These are phyloP conservation scores for Bergia sp. DNA, from an alignment of 92 coral and sea anemone genomes.

Conservation along the genomic window DNA sequence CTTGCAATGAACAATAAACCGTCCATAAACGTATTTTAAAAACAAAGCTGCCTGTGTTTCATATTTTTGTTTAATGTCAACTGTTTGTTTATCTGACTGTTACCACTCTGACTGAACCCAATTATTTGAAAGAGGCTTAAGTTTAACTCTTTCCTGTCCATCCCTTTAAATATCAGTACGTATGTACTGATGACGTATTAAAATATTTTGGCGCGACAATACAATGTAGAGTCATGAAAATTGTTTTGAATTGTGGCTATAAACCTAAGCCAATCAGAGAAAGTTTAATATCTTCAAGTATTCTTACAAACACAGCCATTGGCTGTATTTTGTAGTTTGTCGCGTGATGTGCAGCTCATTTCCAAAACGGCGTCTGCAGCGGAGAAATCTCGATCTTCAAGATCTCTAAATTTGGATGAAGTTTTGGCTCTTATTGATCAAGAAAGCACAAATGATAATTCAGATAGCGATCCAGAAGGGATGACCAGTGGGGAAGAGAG, in stretches of 20 bases:
- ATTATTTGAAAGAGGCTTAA: too few relatives aligned
- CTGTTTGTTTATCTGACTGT: too few relatives aligned
- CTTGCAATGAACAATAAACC: too few relatives aligned
- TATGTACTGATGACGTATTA: slow-evolving; percentile 13
- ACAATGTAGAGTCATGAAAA: background rate
- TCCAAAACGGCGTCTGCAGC: slow-evolving; percentile 22
- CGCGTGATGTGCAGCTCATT: background rate
- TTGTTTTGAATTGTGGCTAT: background rate
- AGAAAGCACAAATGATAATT: slow-evolving; percentile 26
- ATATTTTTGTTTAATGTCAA: too few relatives aligned
- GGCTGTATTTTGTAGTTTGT: slow-evolving; percentile 17
- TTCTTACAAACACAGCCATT: slow-evolving; percentile 16
- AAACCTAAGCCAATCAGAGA: slow-evolving; percentile 13
- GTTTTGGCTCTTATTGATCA: slow-evolving; percentile 32
- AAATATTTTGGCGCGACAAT: background rate
- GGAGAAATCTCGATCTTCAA: slow-evolving; percentile 41
- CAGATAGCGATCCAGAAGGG: slow-evolving; percentile 62
- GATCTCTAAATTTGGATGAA: slow-evolving; percentile 29
- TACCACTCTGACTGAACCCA: too few relatives aligned
- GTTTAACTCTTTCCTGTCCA: background rate
- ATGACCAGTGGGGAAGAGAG: slow-evolving; percentile 59
- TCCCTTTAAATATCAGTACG: background rate
- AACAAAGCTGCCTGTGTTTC: too few relatives aligned
- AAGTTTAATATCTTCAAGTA: background rate
- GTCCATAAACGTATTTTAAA: too few relatives aligned